These are phyloP conservation scores for Echinarachnius parma DNA, from an alignment of 53 echinoderm and acorn worm species.

Conservation along the genomic window DNA sequence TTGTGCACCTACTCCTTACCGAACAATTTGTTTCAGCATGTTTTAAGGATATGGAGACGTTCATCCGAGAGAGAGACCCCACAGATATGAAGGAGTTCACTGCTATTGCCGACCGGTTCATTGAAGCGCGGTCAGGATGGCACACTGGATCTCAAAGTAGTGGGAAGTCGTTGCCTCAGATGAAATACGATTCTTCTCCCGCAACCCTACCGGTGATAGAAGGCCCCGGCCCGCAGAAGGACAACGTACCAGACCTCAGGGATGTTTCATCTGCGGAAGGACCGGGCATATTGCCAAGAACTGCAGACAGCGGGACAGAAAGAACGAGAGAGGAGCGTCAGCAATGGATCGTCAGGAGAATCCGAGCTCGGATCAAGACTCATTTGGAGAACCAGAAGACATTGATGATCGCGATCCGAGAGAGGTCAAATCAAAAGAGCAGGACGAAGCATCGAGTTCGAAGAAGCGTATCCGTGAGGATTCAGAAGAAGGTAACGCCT, in stretches of 20 bases:
- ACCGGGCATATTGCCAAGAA: not conserved
- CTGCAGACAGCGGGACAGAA: not conserved
- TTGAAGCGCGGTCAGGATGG: slow-evolving; percentile 6
- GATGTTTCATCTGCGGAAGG: slow-evolving; percentile 4
- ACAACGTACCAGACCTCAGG: not conserved
- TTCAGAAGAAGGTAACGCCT: not conserved
- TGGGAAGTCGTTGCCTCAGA: not conserved
- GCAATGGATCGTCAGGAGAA: not conserved
- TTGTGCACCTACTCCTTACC: not conserved
- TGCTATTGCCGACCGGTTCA: not conserved
- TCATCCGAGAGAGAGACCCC: slow-evolving; percentile 1
- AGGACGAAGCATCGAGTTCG: not conserved
- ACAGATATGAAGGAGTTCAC: not conserved
- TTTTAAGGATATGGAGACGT: slow-evolving; percentile 9
- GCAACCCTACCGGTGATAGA: not conserved
- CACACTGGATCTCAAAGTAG: not conserved
- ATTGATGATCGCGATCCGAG: not conserved
- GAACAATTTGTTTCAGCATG: not conserved
- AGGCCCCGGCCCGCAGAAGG: not conserved
- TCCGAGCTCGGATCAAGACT: not conserved
- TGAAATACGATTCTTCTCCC: not conserved
- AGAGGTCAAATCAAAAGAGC: not conserved
- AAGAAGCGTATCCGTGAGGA: not conserved
- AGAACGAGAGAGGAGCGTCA: not conserved
- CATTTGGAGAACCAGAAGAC: not conserved